These are phyloP conservation scores for Cydia amplana DNA, from an alignment of 1,140 invertebrate genomes.

Conservation along the genomic window DNA sequence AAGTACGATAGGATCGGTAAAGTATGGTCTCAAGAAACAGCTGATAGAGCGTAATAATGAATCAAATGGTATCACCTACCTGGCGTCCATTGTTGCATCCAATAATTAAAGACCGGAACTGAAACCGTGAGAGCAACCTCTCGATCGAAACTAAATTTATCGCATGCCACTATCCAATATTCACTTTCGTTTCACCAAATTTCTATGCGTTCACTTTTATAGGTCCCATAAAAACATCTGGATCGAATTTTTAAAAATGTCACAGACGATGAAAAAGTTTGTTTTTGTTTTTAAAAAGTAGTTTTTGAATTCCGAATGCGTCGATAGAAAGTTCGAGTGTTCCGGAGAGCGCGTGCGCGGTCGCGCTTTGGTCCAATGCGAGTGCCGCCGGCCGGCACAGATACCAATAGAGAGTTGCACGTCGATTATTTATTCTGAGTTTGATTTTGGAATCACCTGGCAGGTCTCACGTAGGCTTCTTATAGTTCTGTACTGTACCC, in stretches of 20 bases:
- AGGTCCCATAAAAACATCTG: not conserved
- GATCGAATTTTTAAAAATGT: not conserved
- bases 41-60: not conserved
- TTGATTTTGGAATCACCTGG: conserved; percentile 28
- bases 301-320: conserved; percentile 32
- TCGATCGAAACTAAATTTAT: conserved; percentile 16
- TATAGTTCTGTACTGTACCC: not conserved
- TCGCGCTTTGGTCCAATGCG: conserved; percentile 20
- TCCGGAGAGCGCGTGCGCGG: conserved; percentile 22
- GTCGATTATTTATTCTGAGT: conserved; percentile 24
- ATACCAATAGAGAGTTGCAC: conserved; percentile 26
- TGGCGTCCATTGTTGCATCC: conserved; percentile 23
- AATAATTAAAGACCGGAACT: conserved; percentile 8
- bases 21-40: not conserved
- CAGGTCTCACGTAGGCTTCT: conserved; percentile 9
- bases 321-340: conserved; percentile 23
- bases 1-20: no score
- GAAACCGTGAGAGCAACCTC: conserved; percentile 18
- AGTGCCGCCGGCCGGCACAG: conserved; percentile 32
- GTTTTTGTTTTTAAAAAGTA: conserved; percentile 1
- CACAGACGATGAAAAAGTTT: not conserved
- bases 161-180: conserved; percentile 22
- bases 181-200: conserved; percentile 32
- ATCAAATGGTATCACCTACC: not conserved
- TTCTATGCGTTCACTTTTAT: conserved; percentile 29